Conservation (phyloP, 2,888 invertebrate species). For the Sipha maydis region DNA sequence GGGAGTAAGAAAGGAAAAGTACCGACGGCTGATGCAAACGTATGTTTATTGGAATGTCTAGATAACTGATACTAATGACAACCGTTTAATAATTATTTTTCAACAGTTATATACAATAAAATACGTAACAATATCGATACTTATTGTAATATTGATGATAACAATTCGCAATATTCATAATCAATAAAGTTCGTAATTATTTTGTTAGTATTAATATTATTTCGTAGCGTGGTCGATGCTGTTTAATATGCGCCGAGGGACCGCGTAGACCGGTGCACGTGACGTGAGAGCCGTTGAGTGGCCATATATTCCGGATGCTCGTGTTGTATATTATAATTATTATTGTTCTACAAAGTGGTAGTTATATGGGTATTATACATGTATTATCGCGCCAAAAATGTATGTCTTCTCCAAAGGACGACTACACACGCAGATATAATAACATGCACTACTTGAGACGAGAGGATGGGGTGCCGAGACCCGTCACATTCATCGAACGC, state of each 20-base stretch:
- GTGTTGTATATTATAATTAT: not conserved
- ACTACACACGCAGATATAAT: not conserved
- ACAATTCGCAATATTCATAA: no score
- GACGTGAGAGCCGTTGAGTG: not conserved
- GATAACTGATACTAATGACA: not conserved
- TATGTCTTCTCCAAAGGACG: not conserved
- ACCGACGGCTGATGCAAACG: not conserved
- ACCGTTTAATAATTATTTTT: no score
- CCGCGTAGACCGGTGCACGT: no score
- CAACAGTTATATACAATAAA: not conserved
- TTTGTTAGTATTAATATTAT: not conserved
- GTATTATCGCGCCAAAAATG: not conserved
- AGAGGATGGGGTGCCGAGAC: not conserved
- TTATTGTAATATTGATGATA: not conserved
- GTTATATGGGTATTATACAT: not conserved
- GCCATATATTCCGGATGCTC: not conserved
- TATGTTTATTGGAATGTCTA: conserved; percentile 43
- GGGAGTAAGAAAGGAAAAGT: not conserved
- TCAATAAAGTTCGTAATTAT: not conserved
- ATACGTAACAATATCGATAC: no score
- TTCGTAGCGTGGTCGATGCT: not conserved
- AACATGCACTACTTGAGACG: not conserved
- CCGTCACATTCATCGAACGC: no score
- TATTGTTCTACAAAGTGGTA: not conserved
- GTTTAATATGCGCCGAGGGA: not conserved